A percentile compares a stretch with the other conserved stretches of the same genome.
Conservation (phyloP, 1,140 invertebrate species). For the Formica selysi region DNA sequence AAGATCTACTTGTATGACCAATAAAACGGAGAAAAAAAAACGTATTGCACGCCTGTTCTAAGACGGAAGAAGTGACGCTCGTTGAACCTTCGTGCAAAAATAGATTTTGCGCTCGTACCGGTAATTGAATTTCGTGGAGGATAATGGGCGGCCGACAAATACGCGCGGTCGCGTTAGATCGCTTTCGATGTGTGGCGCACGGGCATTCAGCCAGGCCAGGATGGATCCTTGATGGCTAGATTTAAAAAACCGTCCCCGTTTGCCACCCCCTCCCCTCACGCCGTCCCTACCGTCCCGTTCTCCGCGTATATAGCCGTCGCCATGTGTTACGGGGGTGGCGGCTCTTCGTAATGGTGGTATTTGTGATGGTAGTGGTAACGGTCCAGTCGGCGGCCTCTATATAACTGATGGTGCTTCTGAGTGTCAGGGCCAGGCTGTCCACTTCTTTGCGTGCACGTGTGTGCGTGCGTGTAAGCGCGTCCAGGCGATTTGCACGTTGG, state of each 20-base stretch:
- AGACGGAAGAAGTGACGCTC: conserved; percentile 39
- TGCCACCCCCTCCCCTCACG: conserved; percentile 25
- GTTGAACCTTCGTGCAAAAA: conserved; percentile 66
- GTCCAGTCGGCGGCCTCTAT: conserved; percentile 78
- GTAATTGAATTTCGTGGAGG: conserved; percentile 77
- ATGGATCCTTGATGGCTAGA: conserved; percentile 81
- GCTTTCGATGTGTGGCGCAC: conserved; percentile 76
- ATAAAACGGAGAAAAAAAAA: no score
- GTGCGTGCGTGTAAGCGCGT: conserved; percentile 41
- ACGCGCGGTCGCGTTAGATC: conserved; percentile 76
- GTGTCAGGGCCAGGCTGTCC: conserved; percentile 83
- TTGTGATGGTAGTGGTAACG: conserved; percentile 58
- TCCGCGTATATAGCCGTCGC: conserved; percentile 63
- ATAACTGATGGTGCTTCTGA: conserved; percentile 85
- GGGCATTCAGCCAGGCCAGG: conserved; percentile 79
- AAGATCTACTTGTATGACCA: not conserved
- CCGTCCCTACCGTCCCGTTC: conserved; percentile 37
- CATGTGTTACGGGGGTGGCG: conserved; percentile 75
- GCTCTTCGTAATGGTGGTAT: conserved; percentile 66
- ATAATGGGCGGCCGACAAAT: conserved; percentile 77
- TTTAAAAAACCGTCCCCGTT: conserved; percentile 77
- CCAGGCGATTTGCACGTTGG: conserved; percentile 52
- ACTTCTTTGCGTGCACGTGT: conserved; percentile 81
- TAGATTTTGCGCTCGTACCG: conserved; percentile 66
- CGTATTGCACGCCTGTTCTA: not conserved